A percentile compares a stretch with the other conserved stretches of the same genome.
Evolutionary conservation across 2,888 invertebrate species (phyloP).

Genomic region (Callinectes sapidus): DNA sequence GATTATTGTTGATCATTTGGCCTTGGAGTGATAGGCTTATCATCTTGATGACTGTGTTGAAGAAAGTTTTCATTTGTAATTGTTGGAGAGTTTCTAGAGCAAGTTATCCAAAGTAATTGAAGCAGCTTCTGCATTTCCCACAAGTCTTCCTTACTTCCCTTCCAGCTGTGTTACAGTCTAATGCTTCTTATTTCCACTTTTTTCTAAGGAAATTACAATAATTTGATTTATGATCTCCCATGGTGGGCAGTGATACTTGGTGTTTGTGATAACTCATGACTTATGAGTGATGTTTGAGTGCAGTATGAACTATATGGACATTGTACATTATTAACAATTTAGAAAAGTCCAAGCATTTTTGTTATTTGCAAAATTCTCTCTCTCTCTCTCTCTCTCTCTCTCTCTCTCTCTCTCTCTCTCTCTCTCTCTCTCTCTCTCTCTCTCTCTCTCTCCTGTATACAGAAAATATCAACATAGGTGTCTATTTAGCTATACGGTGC

Average conservation of each 20-base stretch:
- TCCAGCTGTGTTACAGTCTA: background rate
- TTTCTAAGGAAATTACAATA: background rate
- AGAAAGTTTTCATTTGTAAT: background rate
- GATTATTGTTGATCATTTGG: constrained; percentile 16
- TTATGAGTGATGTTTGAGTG: constrained; percentile 4
- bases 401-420: no score
- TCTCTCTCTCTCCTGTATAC: no score
- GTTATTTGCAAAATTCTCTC: background rate
- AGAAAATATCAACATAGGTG: no score
- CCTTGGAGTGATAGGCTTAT: background rate
- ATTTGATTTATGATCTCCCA: background rate
- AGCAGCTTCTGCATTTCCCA: background rate
- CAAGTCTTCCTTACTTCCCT: constrained; percentile 1
- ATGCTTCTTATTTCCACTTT: background rate
- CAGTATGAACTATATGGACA: background rate
- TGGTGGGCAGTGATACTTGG: constrained; percentile 27
- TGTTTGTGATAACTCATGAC: constrained; percentile 29
- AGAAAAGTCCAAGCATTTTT: background rate
- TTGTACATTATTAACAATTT: background rate
- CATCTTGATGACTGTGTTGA: background rate
- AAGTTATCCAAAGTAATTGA: background rate
- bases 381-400: no score
- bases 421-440: no score
- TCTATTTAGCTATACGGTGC: no score
- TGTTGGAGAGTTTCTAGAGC: constrained; percentile 13